These are phyloP conservation scores for Calephelis nemesis DNA, from an alignment of 1,140 invertebrate species.

Conservation along the genomic window DNA sequence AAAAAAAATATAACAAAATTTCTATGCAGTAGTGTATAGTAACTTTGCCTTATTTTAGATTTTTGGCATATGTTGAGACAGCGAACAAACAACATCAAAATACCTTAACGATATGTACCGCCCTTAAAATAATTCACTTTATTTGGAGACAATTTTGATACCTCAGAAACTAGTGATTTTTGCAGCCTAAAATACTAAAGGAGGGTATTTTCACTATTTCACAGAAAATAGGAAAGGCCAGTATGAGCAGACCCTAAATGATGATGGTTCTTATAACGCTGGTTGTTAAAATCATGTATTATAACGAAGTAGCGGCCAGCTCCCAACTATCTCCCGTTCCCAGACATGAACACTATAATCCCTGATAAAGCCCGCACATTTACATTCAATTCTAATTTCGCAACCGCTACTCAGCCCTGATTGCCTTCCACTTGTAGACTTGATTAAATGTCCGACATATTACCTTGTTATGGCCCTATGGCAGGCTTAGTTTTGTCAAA, in stretches of 20 bases:
- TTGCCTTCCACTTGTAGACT: slow-evolving; percentile 65
- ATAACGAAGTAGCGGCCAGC: slow-evolving; percentile 41
- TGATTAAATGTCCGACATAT: slow-evolving; percentile 57
- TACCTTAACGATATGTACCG: no score
- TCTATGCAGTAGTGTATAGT: no score
- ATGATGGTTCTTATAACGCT: slow-evolving; percentile 35
- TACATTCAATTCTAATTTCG: slow-evolving; percentile 79
- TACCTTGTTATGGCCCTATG: background rate
- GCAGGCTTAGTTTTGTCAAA: background rate
- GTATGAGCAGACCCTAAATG: background rate
- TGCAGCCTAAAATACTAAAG: no score
- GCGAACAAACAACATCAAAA: no score
- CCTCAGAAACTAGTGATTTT: no score
- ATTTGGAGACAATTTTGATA: no score
- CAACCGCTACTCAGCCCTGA: slow-evolving; percentile 63
- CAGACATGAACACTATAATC: slow-evolving; percentile 78
- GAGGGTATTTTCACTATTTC: no score
- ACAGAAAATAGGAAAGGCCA: no score
- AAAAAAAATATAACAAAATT: no score
- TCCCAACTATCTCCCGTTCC: slow-evolving; percentile 67
- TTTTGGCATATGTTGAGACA: no score
- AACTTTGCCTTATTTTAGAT: no score
- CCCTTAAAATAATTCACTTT: no score
- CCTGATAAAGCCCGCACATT: slow-evolving; percentile 81
- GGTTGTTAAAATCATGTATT: slow-evolving; percentile 29